Conservation (phyloP, 2,113 vertebrate species). For the Maccullochella peelii region DNA sequence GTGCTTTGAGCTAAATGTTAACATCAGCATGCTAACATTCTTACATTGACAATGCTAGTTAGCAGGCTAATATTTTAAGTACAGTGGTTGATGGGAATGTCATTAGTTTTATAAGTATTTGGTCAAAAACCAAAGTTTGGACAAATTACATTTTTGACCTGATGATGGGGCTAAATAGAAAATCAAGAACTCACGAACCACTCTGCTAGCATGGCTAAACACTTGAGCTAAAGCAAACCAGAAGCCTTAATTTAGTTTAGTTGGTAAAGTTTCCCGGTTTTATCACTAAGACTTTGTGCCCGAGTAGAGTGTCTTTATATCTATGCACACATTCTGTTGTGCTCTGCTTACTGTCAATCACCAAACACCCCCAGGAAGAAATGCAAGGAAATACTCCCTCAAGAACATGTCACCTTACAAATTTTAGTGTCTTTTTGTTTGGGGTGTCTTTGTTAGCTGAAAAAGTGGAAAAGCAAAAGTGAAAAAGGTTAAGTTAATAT, state of each 20-base stretch:
- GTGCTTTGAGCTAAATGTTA: background rate
- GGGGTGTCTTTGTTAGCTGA: background rate
- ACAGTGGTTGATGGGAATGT: background rate
- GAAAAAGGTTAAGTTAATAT: background rate
- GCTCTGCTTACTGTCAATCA: constrained; percentile 32
- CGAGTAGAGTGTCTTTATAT: constrained; percentile 1
- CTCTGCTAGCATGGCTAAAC: background rate
- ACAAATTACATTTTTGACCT: background rate
- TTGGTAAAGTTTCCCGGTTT: background rate
- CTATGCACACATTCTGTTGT: background rate
- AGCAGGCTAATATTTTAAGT: background rate
- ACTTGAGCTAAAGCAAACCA: background rate
- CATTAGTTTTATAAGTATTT: background rate
- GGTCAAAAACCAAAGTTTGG: background rate
- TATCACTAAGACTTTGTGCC: background rate
- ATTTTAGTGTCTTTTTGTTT: background rate
- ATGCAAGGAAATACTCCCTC: constrained; percentile 8
- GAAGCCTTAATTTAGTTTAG: background rate
- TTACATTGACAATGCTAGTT: background rate
- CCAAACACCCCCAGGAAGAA: constrained; percentile 7
- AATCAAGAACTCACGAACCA: no score
- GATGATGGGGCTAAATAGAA: no score
- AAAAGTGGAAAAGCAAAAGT: background rate
- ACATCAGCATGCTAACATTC: background rate
- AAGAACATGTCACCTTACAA: background rate